Conservation (phyloP, 2,113 vertebrate genomes). For the Leptocoma aspasia region DNA sequence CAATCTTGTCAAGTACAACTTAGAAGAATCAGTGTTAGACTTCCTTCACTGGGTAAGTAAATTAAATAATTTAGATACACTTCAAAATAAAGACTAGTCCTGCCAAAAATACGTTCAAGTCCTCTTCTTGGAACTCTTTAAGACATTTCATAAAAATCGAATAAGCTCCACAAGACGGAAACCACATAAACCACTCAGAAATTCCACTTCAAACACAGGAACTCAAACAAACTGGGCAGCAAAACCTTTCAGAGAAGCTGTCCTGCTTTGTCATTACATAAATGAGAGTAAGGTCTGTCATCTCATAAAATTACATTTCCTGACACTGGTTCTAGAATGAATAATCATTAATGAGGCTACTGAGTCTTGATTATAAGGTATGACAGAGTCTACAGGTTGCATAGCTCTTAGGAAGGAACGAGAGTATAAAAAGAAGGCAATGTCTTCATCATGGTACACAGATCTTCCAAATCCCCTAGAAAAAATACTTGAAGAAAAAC, state of each 20-base stretch:
- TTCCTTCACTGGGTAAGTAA: not conserved
- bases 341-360: not conserved
- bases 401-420: not conserved
- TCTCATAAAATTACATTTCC: not conserved
- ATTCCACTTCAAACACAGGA: not conserved
- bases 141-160: conserved; percentile 28
- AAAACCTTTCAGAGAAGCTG: conserved; percentile 26
- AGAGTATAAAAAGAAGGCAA: not conserved
- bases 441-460: not conserved
- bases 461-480: not conserved
- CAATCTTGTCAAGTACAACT: not conserved
- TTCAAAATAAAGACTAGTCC: not conserved
- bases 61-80: not conserved
- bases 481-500: not conserved
- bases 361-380: not conserved
- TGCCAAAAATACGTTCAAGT: not conserved
- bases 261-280: not conserved
- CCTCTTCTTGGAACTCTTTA: not conserved
- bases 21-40: not conserved
- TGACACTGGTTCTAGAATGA: not conserved
- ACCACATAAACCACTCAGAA: not conserved
- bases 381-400: not conserved
- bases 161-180: conserved; percentile 19
- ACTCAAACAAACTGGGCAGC: not conserved
- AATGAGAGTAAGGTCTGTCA: conserved; percentile 4